Conservation (phyloP, 2,113 vertebrate genomes). For the Syngnathus floridae region DNA sequence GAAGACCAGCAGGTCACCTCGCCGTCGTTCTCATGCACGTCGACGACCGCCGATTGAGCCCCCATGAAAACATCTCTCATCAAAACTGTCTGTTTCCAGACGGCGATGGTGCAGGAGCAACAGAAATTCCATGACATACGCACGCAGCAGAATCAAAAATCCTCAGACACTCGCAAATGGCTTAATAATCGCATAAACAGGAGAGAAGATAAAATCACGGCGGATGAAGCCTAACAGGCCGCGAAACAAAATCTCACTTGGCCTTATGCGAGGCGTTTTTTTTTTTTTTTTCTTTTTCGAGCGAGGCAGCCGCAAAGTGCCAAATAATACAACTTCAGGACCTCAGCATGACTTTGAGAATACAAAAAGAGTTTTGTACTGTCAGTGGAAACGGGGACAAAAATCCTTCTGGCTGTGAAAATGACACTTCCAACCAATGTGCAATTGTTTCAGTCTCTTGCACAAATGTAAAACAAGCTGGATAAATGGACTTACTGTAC, state of each 20-base stretch:
- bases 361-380: background rate
- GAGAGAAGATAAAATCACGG: constrained; percentile 55
- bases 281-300: background rate
- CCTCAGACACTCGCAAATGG: constrained; percentile 61
- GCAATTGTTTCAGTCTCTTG: background rate
- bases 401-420: background rate
- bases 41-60: background rate
- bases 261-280: background rate
- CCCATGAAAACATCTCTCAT: background rate
- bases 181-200: constrained; percentile 61
- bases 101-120: constrained; percentile 14
- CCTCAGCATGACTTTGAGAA: background rate
- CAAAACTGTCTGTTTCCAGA: constrained; percentile 33
- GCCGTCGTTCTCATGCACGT: background rate
- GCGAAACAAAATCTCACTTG: constrained; percentile 1
- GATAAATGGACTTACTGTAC: background rate
- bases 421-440: background rate
- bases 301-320: background rate
- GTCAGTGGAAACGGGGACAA: background rate
- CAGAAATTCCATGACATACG: background rate
- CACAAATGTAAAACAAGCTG: background rate
- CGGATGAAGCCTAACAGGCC: constrained; percentile 46
- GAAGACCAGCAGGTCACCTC: constrained; percentile 72
- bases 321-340: background rate
- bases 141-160: constrained; percentile 38